Conservation (phyloP, 1,140 invertebrate genomes). For the Dendrolimus punctatus region DNA sequence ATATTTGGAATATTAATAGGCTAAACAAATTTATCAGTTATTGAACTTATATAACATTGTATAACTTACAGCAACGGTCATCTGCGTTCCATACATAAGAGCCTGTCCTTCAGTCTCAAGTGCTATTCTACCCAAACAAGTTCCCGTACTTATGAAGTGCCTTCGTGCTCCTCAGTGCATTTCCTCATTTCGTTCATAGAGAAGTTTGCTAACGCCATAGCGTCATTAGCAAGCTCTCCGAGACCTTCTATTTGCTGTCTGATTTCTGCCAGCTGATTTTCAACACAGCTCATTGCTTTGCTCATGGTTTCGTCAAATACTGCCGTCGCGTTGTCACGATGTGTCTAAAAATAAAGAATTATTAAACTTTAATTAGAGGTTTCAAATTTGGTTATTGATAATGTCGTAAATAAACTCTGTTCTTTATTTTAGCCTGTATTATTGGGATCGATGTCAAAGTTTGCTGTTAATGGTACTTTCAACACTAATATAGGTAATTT, state of each 20-base stretch:
- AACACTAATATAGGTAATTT: no score
- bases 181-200: conserved; percentile 30
- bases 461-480: no score
- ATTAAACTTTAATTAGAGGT: neutral
- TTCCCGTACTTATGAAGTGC: conserved; percentile 22
- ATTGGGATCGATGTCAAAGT: no score
- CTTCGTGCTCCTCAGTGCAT: conserved; percentile 21
- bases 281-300: conserved; percentile 32
- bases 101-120: conserved; percentile 34
- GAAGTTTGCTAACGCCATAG: conserved; percentile 17
- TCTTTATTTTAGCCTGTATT: no score
- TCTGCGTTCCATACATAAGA: conserved; percentile 30
- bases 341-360: conserved; percentile 26
- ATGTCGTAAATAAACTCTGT: no score
- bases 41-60: neutral
- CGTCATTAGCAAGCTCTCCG: conserved; percentile 13
- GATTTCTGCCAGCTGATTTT: conserved; percentile 31
- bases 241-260: conserved; percentile 23
- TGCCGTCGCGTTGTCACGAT: conserved; percentile 19
- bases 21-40: neutral
- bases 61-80: conserved; percentile 33
- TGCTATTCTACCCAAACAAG: conserved; percentile 36
- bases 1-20: no score
- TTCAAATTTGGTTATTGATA: no score
- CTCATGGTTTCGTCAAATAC: conserved; percentile 29